Base-by-base conservation (phyloP, 2,113 vertebrate genomes). In the Cranoglanis bouderius region DNA sequence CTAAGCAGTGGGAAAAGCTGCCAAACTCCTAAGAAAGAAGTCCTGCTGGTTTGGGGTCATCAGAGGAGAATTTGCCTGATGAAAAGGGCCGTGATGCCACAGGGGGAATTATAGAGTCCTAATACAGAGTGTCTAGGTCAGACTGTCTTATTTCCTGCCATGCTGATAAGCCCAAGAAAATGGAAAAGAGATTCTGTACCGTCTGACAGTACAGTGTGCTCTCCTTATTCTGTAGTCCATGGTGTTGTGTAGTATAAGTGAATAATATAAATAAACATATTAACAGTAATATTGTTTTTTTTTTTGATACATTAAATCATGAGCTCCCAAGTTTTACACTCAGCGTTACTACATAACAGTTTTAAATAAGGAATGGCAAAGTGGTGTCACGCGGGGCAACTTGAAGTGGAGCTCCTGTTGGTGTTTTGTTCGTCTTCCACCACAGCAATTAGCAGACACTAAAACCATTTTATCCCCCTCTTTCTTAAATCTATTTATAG, bases 41-140 rank as follows among this genome's bases (percentile, higher is more conserved):
- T 40, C 26, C 35, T 77, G 70, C 53, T 75, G 74, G 7, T 86
- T 75, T 86, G 53, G 67, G 85, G 70, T 86, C 53, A 77, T 77
- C 38, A 18, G 38, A 86, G 53, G 51, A 86, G 70, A 77, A 85
- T 70, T 55, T 12, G 49, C 16, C 84, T 19, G 32, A 26, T 55
- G 49, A 40, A 77, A 59, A 86, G 70, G 85, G 72, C 70, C 72
- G 18, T 86, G 85, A 77, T 86, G 51, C 74, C 85, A 59, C 70
- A 51, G 75, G n/a, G 61, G 77, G 77, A 67, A 70, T 87, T 82
- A 81, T 9, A 80, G 46, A 87, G 61, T 87, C 61, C 18, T 67
- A 82, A 67, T 51, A 81, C 77, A 10, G 75, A 87, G 77, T 40
- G 61, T 70, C 63, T 65, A 87, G 77, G 59, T 70, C 55, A 81